Percentiles rank a stretch among this genome's conserved stretches.
Conservation (phyloP, 1,140 invertebrate genomes). For the Monochamus saltuarius region DNA sequence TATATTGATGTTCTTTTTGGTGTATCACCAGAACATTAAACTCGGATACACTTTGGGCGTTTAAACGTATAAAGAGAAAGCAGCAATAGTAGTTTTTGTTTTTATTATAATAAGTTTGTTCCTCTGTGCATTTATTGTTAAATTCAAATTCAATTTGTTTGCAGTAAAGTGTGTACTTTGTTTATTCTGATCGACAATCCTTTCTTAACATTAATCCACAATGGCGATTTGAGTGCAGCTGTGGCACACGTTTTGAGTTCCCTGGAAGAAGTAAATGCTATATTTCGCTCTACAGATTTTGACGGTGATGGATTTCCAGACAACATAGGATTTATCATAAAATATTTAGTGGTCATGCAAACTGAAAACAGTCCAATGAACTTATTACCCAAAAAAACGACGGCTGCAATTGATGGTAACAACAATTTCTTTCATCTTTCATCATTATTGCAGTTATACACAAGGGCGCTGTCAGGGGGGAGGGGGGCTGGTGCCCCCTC, state of each 20-base stretch:
- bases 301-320: conserved; percentile 36
- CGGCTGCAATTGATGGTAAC: conserved; percentile 4
- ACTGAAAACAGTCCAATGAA: conserved; percentile 11
- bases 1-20: no score
- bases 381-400: conserved; percentile 21
- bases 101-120: no score
- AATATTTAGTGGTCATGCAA: conserved; percentile 23
- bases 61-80: no score
- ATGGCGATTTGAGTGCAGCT: conserved; percentile 19
- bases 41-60: no score
- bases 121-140: neutral
- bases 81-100: no score
- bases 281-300: conserved; percentile 38
- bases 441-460: no score
- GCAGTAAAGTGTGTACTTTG: conserved; percentile 29
- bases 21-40: no score
- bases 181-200: conserved; percentile 30
- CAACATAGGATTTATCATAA: conserved; percentile 37
- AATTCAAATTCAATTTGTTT: conserved; percentile 9
- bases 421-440: neutral
- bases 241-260: conserved; percentile 27
- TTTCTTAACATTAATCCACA: conserved; percentile 23
- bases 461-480: no score
- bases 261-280: conserved; percentile 33
- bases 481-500: no score